Evolutionary conservation across 2,113 vertebrate genomes (phyloP), one percentile per base, ranked within the genome.

Genomic region (Colius striatus): DNA sequence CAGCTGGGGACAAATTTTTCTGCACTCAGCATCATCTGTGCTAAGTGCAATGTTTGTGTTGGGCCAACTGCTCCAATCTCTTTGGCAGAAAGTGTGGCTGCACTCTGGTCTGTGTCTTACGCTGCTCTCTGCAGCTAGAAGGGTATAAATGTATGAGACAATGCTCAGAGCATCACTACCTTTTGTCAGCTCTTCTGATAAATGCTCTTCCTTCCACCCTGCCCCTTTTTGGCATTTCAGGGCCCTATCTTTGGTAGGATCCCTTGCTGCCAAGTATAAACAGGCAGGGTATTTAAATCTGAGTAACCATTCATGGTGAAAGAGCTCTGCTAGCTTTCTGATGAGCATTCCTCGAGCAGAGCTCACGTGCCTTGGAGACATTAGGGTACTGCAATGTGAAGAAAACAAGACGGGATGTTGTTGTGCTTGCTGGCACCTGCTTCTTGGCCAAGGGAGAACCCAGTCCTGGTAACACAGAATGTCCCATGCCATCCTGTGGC

Each of bases 121-220:
- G 3, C 65, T 81, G 77, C 58, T 82, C 30, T 67, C 45, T 80
- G 81, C 72, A 90, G 74, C 45, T 66, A 65, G 41, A 71, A 47
- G 0, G 0, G 47, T 36, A 27, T 76, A 38, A 62, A 80, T 0
- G 2, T 14, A 26, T 57, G 26, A 74, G 72, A 45, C 2, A 1
- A 30, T 18, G 58, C 66, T 82, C 58, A 79, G 45, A 76, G 47
- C 73, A 60, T 32, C 6, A 0, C 13, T 34, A 43, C 15, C 17
- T 87, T 58, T 47, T 91, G 71, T 41, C 84, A 89, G 41, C 66
- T 23, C 54, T 11, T 3, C 50, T 87, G 87, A 54, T 50, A 82
- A 62, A 87, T 67, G n/a, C 34, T 38, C 34, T 74, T 77, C 60
- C 14, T 61, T 51, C 32, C 38, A 71, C 63, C 43, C 41, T 55